Percentiles rank a stretch among this genome's conserved stretches.
phyloP scores from a whole-genome alignment of 2,888 invertebrate genomes.

The Metalampra italica region DNA sequence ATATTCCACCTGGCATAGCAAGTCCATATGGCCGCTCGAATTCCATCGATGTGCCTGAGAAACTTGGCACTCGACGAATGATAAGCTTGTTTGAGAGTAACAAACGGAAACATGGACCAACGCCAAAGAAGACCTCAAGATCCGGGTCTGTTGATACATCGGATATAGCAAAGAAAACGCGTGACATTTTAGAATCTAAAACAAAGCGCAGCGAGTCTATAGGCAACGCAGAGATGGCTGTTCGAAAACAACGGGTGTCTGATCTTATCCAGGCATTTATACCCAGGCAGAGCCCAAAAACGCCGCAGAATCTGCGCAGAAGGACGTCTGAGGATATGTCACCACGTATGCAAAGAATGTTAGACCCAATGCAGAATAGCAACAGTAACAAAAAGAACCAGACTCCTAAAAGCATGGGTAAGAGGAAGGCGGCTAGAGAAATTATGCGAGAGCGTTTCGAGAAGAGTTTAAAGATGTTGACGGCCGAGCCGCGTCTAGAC shows the following conservation, averaged over 20 bases:
- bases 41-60: constrained; percentile 39
- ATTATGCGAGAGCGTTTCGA: constrained; percentile 89
- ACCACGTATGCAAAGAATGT: constrained; percentile 84
- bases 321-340: constrained; percentile 60
- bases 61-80: constrained; percentile 48
- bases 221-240: constrained; percentile 21
- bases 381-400: constrained; percentile 80
- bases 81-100: constrained; percentile 55
- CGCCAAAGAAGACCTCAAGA: constrained; percentile 43
- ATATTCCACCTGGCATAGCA: too few species aligned
- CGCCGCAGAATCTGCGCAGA: constrained; percentile 22
- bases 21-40: neutral
- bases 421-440: constrained; percentile 68
- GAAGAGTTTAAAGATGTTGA: constrained; percentile 91
- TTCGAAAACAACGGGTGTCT: constrained; percentile 44
- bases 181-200: neutral
- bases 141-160: constrained; percentile 13
- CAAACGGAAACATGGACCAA: constrained; percentile 45
- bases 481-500: constrained; percentile 83
- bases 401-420: constrained; percentile 41
- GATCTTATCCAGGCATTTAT: constrained; percentile 41
- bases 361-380: constrained; percentile 79
- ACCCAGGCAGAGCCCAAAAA: constrained; percentile 16
- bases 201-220: neutral
- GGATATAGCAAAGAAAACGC: too few species aligned